These are phyloP conservation scores for Delia radicum DNA, from an alignment of 1,140 invertebrate species.

Conservation along the genomic window DNA sequence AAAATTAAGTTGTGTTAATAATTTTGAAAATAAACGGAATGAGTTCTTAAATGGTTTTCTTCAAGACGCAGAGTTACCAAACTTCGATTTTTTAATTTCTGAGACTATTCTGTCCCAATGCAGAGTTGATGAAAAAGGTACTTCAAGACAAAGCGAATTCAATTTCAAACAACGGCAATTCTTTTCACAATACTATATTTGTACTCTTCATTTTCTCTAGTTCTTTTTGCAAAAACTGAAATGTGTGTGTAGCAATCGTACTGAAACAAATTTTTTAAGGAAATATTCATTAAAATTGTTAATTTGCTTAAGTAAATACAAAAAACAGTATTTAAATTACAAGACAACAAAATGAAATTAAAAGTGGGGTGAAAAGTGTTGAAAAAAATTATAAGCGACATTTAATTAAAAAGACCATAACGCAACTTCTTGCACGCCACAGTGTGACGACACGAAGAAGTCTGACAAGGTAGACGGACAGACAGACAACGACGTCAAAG, in stretches of 20 bases:
- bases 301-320: not conserved
- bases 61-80: not conserved
- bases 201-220: constrained; percentile 1
- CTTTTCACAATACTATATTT: not conserved
- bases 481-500: constrained; percentile 1
- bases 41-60: too few relatives aligned
- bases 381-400: not conserved
- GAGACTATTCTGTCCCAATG: not conserved
- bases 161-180: not conserved
- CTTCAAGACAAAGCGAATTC: too few relatives aligned
- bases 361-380: not conserved
- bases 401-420: not conserved
- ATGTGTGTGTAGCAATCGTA: constrained; percentile 17
- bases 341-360: not conserved
- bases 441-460: constrained; percentile 14
- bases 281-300: not conserved
- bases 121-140: too few relatives aligned
- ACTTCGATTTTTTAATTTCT: not conserved
- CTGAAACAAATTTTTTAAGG: not conserved
- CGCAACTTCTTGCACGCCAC: constrained; percentile 12
- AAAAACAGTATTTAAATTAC: not conserved
- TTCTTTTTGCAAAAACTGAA: constrained; percentile 14
- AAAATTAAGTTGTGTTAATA: too few relatives aligned
- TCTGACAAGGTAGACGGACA: not conserved
- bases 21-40: too few relatives aligned